phyloP scores from a whole-genome alignment of 2,113 vertebrate genomes.

The Oreocharis arfaki region DNA sequence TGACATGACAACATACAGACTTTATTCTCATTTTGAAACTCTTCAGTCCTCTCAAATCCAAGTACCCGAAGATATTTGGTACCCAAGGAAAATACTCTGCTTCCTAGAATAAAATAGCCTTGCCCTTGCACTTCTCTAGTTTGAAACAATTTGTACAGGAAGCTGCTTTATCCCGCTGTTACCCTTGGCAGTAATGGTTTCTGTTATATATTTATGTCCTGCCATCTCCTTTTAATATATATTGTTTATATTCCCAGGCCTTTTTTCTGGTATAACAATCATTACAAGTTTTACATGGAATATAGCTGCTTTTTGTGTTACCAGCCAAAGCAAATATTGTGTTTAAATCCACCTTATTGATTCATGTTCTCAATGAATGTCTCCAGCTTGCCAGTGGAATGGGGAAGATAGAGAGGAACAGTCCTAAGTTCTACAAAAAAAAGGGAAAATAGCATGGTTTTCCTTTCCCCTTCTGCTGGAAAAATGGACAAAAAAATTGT shows the following conservation, averaged over 20 bases:
- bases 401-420: neutral
- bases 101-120: slow-evolving; percentile 9
- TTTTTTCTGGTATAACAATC: slow-evolving; percentile 50
- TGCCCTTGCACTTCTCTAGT: neutral
- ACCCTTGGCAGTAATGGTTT: slow-evolving; percentile 44
- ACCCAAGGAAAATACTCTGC: slow-evolving; percentile 12
- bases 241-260: slow-evolving; percentile 35
- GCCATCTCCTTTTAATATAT: slow-evolving; percentile 48
- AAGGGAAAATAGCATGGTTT: neutral
- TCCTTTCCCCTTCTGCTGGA: neutral
- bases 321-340: slow-evolving; percentile 47
- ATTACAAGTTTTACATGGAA: slow-evolving; percentile 37
- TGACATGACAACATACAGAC: neutral
- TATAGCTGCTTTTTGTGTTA: neutral
- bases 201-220: slow-evolving; percentile 43
- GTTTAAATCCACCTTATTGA: slow-evolving; percentile 43
- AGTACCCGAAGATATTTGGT: neutral
- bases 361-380: neutral
- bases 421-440: neutral
- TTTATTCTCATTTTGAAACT: neutral
- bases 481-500: neutral
- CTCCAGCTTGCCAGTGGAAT: neutral
- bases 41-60: neutral
- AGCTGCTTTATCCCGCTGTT: slow-evolving; percentile 27
- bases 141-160: slow-evolving; percentile 44